Conservation (phyloP, 2,113 vertebrate genomes). For the Spheniscus mendiculus region DNA sequence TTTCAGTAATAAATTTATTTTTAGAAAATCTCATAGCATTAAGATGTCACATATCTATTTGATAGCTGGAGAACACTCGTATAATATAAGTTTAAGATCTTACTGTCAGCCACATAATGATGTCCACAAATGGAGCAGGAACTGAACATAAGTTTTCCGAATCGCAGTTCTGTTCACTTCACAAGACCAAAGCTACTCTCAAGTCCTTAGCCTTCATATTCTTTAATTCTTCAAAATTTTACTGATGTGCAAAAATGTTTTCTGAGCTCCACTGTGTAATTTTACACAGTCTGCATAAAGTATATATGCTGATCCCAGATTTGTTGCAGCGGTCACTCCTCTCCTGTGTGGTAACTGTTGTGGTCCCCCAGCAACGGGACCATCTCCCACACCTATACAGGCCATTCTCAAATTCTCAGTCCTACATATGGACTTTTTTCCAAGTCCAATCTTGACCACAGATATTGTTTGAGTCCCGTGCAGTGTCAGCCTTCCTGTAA, state of each 20-base stretch:
- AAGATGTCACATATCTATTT: background rate
- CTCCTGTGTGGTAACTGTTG: background rate
- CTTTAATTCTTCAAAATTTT: background rate
- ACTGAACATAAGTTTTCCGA: background rate
- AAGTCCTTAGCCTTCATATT: background rate
- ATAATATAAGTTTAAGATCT: background rate
- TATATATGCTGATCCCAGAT: background rate
- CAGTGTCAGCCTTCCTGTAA: background rate
- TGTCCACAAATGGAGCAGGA: background rate
- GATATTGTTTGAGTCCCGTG: background rate
- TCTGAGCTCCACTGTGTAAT: background rate
- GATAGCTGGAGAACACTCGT: background rate
- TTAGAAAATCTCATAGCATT: background rate
- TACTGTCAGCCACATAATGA: background rate
- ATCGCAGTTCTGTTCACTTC: background rate
- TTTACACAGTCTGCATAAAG: background rate
- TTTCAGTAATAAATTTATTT: background rate
- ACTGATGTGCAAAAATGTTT: background rate
- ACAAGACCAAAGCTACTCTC: background rate
- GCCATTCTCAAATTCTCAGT: too few species aligned
- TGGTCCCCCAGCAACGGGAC: accelerated
- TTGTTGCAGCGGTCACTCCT: background rate
- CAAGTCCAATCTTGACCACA: background rate
- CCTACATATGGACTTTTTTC: too few species aligned
- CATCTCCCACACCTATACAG: background rate